These are phyloP conservation scores for Achroia grisella DNA, from an alignment of 1,140 invertebrate genomes.

Conservation along the genomic window DNA sequence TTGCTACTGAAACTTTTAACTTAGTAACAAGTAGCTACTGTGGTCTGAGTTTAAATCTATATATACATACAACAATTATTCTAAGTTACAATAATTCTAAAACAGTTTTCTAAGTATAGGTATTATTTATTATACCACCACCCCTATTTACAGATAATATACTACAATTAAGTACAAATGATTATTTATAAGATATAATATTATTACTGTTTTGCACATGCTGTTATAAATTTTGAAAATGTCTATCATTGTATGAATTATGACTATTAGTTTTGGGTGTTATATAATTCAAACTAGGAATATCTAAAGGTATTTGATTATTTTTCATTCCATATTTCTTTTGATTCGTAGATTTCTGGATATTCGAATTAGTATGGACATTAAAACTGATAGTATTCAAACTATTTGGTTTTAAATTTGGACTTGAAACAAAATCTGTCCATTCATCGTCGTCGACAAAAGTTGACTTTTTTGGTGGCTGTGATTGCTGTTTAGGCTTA, in stretches of 20 bases:
- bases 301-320: conserved; percentile 45
- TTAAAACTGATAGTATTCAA: conserved; percentile 63
- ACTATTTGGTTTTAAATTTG: conserved; percentile 55
- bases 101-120: neutral
- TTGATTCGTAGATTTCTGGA: conserved; percentile 38
- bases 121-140: conserved; percentile 32
- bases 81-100: neutral
- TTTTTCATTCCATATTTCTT: conserved; percentile 33
- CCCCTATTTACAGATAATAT: conserved; percentile 46
- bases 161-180: conserved; percentile 37
- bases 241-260: conserved; percentile 45
- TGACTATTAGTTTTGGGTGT: conserved; percentile 49
- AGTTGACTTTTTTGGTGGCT: conserved; percentile 39
- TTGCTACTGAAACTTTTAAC: no score
- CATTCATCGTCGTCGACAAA: conserved; percentile 74
- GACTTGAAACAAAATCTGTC: conserved; percentile 78
- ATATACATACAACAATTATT: neutral
- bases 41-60: no score
- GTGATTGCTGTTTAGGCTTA: conserved; percentile 43
- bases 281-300: conserved; percentile 59
- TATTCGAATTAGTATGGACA: conserved; percentile 52
- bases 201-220: conserved; percentile 16
- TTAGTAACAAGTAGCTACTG: no score
- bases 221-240: conserved; percentile 71
- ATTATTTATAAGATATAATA: conserved; percentile 9